Base-by-base conservation (phyloP, 2,113 vertebrate genomes). In the Syrmaticus mikado region DNA sequence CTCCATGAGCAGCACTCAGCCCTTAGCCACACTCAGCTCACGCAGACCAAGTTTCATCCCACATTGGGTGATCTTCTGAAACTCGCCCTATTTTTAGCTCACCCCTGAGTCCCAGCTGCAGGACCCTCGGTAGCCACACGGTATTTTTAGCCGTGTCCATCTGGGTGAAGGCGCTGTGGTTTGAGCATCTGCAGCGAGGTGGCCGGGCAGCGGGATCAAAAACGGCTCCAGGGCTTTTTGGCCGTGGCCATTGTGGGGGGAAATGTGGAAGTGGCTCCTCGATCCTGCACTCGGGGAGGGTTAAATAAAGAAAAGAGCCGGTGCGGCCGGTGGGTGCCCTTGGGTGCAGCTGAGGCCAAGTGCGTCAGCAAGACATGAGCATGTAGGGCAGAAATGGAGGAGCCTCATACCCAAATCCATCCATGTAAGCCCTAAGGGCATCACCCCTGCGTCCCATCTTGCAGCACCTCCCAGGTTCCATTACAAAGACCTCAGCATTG, bases 201-300 rank as follows among this genome's bases (percentile, higher is more conserved):
- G 6, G 45, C 38, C 6, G 2, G 86, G 82, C 77, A 77, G 62
- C 46, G 52, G 92, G 61, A 22, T 86, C 17, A 87, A 92, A 91
- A 91, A 93, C 46, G 67, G 75, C 43, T 90, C 83, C 81, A 79
- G 78, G 64, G 73, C 5, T 40, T 85, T 66, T 8, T 48, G 36
- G 62, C 58, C 28, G 0, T 24, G 79, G 74, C 40, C 52, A 15
- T 78, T 40, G 32, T 27, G 45, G 82, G 64, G 32, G 36, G 57
- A 92, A 94, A 94, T 85, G 90, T 89, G 85, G 97, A 96, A 97
- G 96, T 95, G 72, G 55, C 25, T 57, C 67, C 61, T 83, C 34
- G 0, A 30, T 46, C 68, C 48, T 60, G 40, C 88, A 85, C 25
- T 65, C 0, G 0, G 38, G 41, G 70, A 80, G 53, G 81, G 70